Percentiles rank a stretch among this genome's conserved stretches.
These are phyloP conservation scores for Peromyscus polionotus DNA, from an alignment of 2,113 vertebrate genomes.

Conservation along the genomic window DNA sequence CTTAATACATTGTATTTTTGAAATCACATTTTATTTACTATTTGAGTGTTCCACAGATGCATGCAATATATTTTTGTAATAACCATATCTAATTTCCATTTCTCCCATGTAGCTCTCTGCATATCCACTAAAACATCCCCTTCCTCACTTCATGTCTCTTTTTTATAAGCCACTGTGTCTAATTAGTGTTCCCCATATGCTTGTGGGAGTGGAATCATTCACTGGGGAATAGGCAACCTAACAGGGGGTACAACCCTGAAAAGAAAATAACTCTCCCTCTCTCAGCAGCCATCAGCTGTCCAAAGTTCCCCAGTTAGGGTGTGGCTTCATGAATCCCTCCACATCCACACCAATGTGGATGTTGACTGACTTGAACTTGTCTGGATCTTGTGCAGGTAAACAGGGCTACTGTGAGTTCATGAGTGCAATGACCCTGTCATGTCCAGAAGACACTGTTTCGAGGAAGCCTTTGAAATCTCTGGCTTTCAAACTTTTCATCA, in stretches of 20 bases:
- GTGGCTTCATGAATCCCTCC: neutral
- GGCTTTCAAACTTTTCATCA: neutral
- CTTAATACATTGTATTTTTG: neutral
- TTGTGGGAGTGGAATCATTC: neutral
- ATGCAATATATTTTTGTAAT: neutral
- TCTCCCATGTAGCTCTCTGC: neutral
- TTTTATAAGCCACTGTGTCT: neutral
- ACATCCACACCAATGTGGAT: neutral
- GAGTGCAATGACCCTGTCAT: neutral
- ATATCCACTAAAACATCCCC: neutral
- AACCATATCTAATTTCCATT: neutral
- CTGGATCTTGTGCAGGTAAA: neutral
- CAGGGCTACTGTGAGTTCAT: neutral
- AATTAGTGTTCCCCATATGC: neutral
- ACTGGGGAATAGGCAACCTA: neutral
- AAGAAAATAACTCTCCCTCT: neutral
- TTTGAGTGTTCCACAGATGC: neutral
- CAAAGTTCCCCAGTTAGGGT: neutral
- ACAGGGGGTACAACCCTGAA: neutral
- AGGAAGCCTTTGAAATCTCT: neutral
- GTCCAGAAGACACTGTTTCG: neutral
- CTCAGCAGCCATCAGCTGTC: neutral
- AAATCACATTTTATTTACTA: neutral
- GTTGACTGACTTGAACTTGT: neutral
- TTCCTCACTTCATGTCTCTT: neutral